Base-by-base conservation (phyloP, 2,113 vertebrate species). In the Tylochromis polylepis region DNA sequence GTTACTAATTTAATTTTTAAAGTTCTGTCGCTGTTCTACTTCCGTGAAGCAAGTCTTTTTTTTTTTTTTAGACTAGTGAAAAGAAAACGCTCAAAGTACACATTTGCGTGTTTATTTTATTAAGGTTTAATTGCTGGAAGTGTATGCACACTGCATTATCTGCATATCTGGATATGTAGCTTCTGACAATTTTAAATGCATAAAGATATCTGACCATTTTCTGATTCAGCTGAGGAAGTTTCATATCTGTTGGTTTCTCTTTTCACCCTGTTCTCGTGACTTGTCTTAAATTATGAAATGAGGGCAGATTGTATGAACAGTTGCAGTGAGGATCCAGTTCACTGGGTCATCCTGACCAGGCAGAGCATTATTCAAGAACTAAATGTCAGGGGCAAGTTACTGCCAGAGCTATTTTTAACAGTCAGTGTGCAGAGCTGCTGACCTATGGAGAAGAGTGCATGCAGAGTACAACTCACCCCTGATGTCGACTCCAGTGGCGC, bases 331-430 rank as follows among this genome's bases (percentile, higher is more conserved):
- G 22, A 57, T 78, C 80, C n/a, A 43, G 87, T 85, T 92, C 90
- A 90, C 31, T 83, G 5, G 82, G 87, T 49, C 89, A 85, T 77
- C 16, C 16, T 38, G 29, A 38, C n/a, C 49, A 6, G 55, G 58
- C 62, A 43, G 60, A 89, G 41, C 27, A 87, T 92, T 91, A 88
- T 65, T 86, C 79, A 79, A 80, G 83, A 79, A 82, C 38, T 57
- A 91, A 92, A 93, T 92, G 92, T 93, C 92, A 94, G 85, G 77
- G 56, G 82, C 79, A 22, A 59, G 77, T 77, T 90, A 49, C 70
- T 85, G 78, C 43, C 55, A 6, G n/a, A 15, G 81, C 59, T 95
- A 95, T 94, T 89, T 93, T 85, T 79, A 88, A 85, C 75, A 2
- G 3, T 14, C 34, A 12, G 14, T 3, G 75, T 87, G 34, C 29